Conservation (phyloP, 2,113 vertebrate genomes). For the Empidonax traillii region DNA sequence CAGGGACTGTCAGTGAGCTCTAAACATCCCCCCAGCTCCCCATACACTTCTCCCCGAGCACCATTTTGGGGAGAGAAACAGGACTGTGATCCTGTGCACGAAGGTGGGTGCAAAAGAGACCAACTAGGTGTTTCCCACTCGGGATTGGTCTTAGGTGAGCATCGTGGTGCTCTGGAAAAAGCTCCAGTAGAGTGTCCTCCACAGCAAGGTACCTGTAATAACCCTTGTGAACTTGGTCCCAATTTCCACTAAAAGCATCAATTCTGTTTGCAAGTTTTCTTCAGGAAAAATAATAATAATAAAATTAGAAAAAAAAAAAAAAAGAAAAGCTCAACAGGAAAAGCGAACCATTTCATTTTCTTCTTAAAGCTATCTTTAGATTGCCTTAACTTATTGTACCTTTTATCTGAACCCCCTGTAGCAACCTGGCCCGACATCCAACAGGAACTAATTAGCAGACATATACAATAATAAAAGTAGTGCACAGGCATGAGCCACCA, state of each 20-base stretch:
- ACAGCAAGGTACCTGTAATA: not conserved
- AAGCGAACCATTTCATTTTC: not conserved
- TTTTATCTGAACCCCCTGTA: not conserved
- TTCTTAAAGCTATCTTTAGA: not conserved
- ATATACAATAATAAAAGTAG: not conserved
- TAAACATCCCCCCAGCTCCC: not conserved
- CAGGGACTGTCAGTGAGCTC: not conserved
- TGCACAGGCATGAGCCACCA: not conserved
- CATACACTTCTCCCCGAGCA: not conserved
- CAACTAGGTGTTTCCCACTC: not conserved
- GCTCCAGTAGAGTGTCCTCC: accelerated
- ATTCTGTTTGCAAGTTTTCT: not conserved
- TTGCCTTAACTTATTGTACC: not conserved
- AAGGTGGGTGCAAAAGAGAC: not conserved
- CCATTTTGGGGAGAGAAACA: not conserved
- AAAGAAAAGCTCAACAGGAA: not conserved
- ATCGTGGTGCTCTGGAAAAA: not conserved
- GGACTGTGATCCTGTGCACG: not conserved
- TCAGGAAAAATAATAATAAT: not conserved
- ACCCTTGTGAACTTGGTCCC: not conserved
- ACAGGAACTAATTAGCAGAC: constrained; percentile 22
- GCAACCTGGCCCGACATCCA: not conserved
- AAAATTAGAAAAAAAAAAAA: not conserved
- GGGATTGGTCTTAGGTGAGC: not conserved
- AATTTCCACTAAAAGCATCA: not conserved